These are phyloP conservation scores for Troglohyphantes excavatus DNA, from an alignment of 2,888 invertebrate species.

Conservation along the genomic window DNA sequence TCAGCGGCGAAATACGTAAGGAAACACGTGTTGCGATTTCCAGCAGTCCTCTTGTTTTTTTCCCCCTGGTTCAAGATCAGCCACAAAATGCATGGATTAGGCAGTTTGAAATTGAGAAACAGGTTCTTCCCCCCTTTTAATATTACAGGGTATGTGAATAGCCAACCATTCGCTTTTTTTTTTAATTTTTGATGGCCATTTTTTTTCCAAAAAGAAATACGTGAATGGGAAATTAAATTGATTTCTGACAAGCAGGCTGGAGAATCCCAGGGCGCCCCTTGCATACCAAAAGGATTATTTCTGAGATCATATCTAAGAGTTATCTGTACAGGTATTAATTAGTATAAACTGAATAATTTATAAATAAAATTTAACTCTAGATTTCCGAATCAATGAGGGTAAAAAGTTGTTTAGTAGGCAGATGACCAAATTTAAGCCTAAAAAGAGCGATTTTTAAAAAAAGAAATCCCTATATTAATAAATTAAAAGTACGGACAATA, in stretches of 20 bases:
- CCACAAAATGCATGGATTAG: conserved; percentile 39
- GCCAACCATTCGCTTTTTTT: conserved; percentile 18
- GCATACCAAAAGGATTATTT: not conserved
- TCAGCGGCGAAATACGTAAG: conserved; percentile 41
- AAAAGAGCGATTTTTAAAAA: too few species aligned
- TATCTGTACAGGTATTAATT: not conserved
- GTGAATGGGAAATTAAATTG: not conserved
- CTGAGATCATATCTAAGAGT: not conserved
- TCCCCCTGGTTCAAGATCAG: conserved; percentile 66
- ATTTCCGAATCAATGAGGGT: too few species aligned
- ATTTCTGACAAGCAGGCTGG: not conserved
- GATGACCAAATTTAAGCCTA: too few species aligned
- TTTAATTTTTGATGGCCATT: conserved; percentile 17
- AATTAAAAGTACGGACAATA: too few species aligned
- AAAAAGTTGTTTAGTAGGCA: too few species aligned
- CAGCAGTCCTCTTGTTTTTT: conserved; percentile 3
- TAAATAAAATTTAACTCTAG: too few species aligned
- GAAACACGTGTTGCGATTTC: conserved; percentile 53
- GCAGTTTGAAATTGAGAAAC: conserved; percentile 21
- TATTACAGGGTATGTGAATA: conserved; percentile 24
- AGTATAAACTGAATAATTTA: too few species aligned
- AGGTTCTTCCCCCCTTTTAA: conserved; percentile 43
- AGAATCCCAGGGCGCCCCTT: not conserved
- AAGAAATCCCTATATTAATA: too few species aligned
- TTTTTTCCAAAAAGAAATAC: not conserved